Evolutionary conservation across 2,888 invertebrate species (phyloP), one percentile per base, ranked within the genome.

Genomic region (Hyposoter dolosus): DNA sequence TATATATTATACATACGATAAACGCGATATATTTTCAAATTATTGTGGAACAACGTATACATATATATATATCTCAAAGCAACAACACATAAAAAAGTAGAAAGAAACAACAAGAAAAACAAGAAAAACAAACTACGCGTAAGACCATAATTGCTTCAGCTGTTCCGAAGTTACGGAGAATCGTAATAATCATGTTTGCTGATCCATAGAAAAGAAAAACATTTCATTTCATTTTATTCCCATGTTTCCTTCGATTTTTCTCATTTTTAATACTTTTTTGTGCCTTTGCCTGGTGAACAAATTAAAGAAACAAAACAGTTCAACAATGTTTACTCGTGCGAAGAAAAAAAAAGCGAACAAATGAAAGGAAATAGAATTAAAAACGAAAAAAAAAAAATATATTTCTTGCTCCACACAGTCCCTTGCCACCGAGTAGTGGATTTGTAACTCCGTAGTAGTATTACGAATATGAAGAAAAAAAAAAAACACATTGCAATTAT

Each of bases 381-480:
- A 40, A 40, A 7, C 9, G 35, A 71, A 69, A 60, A 72, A 32
- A 81, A 32, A 47, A 80, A n/a, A n/a, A 43, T 60, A 32, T 10
- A 40, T 40, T 53, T 19, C 71, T 71, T 53, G 69, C 53, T 81
- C 75, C 65, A 56, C 66, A 68, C 43, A 60, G 69, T 77, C 60
- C 66, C 68, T 85, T 72, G 63, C 72, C 76, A 68, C 69, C 19
- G 69, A 77, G 76, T 74, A 69, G 85, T 75, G 80, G 63, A 60
- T 60, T 87, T 81, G 89, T 88, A 90, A 88, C 90, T 90, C 86
- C 88, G 91, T 92, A 92, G 91, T 92, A 92, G 91, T 92, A 92
- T 92, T 91, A 91, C 89, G 60, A 89, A 68, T 43, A 68, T 40
- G 23, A 68, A 43, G 43, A 23, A 68, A 53, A 53, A 7, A 74